Percentiles rank a stretch among this genome's conserved stretches.
These are phyloP conservation scores for Alethe castanea DNA, from an alignment of 2,113 vertebrate genomes.

Conservation along the genomic window DNA sequence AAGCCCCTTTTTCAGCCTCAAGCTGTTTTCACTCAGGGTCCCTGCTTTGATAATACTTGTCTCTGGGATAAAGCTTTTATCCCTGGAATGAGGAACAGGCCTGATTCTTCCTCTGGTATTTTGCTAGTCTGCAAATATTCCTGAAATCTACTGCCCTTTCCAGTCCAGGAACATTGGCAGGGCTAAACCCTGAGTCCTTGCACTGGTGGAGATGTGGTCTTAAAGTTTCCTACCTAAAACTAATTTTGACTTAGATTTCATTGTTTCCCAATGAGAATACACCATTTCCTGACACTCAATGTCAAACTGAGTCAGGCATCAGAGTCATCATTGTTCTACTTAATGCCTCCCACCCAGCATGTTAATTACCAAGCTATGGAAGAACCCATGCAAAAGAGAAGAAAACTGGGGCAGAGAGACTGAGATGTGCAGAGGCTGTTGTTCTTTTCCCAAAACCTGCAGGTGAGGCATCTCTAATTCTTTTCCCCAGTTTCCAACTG, in stretches of 20 bases:
- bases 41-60: background rate
- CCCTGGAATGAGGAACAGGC: background rate
- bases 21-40: background rate
- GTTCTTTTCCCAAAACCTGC: background rate
- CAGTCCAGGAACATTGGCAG: background rate
- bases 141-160: background rate
- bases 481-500: background rate
- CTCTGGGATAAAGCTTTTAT: background rate
- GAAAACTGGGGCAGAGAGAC: background rate
- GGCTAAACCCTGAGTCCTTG: background rate
- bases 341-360: slow-evolving; percentile 44
- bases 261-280: background rate
- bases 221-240: background rate
- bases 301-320: slow-evolving; percentile 38
- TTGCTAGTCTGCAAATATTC: background rate
- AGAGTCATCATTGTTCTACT: slow-evolving; percentile 16
- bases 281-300: background rate
- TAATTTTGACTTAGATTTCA: background rate
- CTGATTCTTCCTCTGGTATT: background rate
- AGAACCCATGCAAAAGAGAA: background rate
- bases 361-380: slow-evolving; percentile 6
- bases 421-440: background rate
- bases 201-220: fast-evolving
- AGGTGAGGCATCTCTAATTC: background rate
- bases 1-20: background rate